These are phyloP conservation scores for Synanthedon formicaeformis DNA, from an alignment of 2,888 invertebrate species.

Conservation along the genomic window DNA sequence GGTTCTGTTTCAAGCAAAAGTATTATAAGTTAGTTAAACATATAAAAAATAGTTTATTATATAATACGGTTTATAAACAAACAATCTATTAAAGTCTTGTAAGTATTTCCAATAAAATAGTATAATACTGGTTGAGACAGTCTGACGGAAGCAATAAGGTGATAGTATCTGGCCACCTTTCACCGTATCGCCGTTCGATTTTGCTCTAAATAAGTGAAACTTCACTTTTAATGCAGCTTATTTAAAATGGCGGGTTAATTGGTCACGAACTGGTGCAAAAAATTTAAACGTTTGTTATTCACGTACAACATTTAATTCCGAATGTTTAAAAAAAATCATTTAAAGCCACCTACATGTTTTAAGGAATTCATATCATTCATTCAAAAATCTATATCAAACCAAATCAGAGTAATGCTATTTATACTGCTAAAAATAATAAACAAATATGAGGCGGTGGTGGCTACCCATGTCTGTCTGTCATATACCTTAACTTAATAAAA, in stretches of 20 bases:
- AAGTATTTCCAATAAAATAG: not conserved
- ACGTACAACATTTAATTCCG: not conserved
- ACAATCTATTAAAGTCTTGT: not conserved
- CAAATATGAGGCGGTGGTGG: too few relatives aligned
- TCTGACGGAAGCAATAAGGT: constrained; percentile 1
- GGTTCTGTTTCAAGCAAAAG: too few relatives aligned
- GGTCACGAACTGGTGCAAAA: not conserved
- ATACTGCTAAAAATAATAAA: too few relatives aligned
- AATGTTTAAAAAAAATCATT: too few relatives aligned
- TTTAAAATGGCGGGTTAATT: not conserved
- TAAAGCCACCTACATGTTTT: too few relatives aligned
- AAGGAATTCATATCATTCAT: too few relatives aligned
- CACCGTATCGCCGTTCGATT: constrained; percentile 6
- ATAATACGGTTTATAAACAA: not conserved
- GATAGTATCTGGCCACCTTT: constrained; percentile 2
- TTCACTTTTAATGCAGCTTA: not conserved
- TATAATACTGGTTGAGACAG: not conserved
- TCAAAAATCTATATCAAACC: too few relatives aligned
- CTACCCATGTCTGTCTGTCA: too few relatives aligned
- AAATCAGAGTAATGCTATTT: too few relatives aligned
- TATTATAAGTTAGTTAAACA: too few relatives aligned
- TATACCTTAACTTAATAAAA: too few relatives aligned
- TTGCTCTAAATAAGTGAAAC: constrained; percentile 17
- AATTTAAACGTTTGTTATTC: not conserved
- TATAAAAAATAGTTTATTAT: too few relatives aligned